phyloP scores from a whole-genome alignment of 2,888 invertebrate genomes.

The Homarus gammarus region DNA sequence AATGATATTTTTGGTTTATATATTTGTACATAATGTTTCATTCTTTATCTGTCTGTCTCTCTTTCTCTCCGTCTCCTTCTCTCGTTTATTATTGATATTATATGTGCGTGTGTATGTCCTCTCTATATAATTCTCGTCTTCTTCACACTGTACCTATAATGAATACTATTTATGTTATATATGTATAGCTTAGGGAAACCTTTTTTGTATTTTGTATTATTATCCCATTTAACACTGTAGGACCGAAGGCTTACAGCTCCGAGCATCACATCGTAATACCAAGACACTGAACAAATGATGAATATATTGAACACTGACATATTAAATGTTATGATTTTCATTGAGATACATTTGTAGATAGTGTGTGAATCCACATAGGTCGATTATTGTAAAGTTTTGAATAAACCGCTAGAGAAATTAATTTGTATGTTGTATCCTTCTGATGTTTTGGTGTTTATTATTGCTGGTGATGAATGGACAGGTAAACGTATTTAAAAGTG shows the following conservation, averaged over 20 bases:
- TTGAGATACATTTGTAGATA: conserved; percentile 69
- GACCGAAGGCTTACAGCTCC: not conserved
- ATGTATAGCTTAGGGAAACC: not conserved
- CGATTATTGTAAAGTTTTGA: conserved; percentile 71
- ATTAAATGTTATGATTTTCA: conserved; percentile 67
- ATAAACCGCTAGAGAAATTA: conserved; percentile 66
- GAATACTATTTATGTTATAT: not conserved
- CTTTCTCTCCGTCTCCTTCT: not conserved
- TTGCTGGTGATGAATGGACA: too few species aligned
- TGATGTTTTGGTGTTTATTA: too few species aligned
- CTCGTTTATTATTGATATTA: too few species aligned
- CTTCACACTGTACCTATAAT: not conserved
- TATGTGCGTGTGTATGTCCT: not conserved
- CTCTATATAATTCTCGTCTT: not conserved
- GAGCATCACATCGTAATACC: not conserved
- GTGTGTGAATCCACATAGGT: conserved; percentile 68
- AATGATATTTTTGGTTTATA: not conserved
- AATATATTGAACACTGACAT: conserved; percentile 55
- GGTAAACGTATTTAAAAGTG: too few species aligned
- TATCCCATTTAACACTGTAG: not conserved
- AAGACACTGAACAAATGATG: conserved; percentile 31
- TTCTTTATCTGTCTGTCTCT: too few species aligned
- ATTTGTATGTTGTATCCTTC: too few species aligned
- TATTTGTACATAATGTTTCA: not conserved
- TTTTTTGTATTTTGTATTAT: not conserved